Conservation (phyloP, 2,888 invertebrate species). For the Ophion slaviceki region DNA sequence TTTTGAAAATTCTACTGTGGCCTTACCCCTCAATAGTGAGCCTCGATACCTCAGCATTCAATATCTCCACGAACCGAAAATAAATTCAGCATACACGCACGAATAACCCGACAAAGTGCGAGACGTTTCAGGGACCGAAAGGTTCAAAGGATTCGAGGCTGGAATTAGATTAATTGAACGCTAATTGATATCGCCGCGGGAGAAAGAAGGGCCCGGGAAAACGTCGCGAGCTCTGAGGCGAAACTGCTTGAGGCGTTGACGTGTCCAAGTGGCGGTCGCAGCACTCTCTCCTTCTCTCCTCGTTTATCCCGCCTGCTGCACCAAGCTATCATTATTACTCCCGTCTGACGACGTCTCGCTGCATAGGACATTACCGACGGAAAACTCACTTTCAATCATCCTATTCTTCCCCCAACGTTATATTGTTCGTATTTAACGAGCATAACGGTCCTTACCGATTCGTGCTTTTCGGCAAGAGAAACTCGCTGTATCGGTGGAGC, state of each 20-base stretch:
- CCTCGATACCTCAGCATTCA: too few species aligned
- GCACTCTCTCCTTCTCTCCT: background rate
- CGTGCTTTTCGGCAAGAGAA: background rate
- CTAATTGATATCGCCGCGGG: slow-evolving; percentile 16
- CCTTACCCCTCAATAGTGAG: too few species aligned
- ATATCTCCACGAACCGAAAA: too few species aligned
- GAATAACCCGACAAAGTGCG: background rate
- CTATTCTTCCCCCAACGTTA: slow-evolving; percentile 15
- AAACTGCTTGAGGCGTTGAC: slow-evolving; percentile 42
- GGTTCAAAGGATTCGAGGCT: background rate
- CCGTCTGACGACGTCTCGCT: slow-evolving; percentile 30
- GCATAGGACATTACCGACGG: slow-evolving; percentile 34
- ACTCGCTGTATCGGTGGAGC: slow-evolving; percentile 15
- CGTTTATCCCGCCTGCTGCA: slow-evolving; percentile 30
- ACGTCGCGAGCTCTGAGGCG: slow-evolving; percentile 3
- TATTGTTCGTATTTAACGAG: slow-evolving; percentile 60
- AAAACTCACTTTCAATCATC: slow-evolving; percentile 51
- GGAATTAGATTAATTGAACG: slow-evolving; percentile 19
- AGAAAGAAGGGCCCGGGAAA: slow-evolving; percentile 15
- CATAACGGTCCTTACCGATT: slow-evolving; percentile 42
- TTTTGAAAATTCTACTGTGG: too few species aligned
- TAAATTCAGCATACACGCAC: too few species aligned
- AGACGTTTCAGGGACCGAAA: background rate
- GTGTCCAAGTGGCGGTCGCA: slow-evolving; percentile 13
- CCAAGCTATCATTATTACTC: slow-evolving; percentile 41